Evolutionary conservation across 2,797 vertebrate genomes (phyloP).

Genomic region (Semaprochilodus insignis): DNA sequence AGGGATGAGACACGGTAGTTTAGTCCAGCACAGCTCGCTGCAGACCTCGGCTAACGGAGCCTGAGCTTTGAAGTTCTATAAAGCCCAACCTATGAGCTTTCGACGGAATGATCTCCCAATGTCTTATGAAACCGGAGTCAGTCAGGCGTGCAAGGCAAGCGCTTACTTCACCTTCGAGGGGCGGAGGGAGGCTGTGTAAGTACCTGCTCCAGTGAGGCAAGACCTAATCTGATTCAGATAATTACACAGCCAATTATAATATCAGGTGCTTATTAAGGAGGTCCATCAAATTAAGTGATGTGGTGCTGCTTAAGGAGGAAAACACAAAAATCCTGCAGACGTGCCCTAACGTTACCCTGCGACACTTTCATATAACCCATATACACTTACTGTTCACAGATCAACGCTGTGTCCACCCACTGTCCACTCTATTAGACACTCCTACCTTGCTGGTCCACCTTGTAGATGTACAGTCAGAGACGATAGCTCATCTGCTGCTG

Average conservation of each 20-base stretch:
- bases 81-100: neutral
- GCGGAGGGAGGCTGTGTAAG: neutral
- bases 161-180: neutral
- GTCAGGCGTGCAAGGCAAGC: neutral
- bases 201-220: neutral
- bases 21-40: neutral
- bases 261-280: neutral
- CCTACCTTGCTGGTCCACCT: no score
- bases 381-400: no score
- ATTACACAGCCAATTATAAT: neutral
- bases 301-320: neutral
- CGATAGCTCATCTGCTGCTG: no score
- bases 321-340: no score
- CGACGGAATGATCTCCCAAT: conserved; percentile 6
- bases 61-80: no score
- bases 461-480: no score
- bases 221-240: neutral
- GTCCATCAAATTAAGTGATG: neutral
- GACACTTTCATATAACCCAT: no score
- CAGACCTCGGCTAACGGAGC: neutral
- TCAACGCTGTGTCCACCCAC: no score
- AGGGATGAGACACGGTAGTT: neutral
- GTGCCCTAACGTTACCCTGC: no score
- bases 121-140: conserved; percentile 6
- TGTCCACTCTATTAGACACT: no score